Base-by-base conservation (phyloP, 2,113 vertebrate species). In the Clarias macrocephalus region DNA sequence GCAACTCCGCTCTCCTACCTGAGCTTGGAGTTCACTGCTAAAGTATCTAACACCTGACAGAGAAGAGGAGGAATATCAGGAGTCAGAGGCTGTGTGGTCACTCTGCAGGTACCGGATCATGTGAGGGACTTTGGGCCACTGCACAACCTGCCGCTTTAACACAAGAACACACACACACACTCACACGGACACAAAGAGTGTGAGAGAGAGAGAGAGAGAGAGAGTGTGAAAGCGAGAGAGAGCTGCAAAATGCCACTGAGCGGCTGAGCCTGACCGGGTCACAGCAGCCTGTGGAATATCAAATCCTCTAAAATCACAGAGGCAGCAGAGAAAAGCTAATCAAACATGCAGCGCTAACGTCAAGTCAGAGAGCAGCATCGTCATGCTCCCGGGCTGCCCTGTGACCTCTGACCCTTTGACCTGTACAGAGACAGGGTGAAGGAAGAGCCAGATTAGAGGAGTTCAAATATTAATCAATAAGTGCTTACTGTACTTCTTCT, bases 281-380 rank as follows among this genome's bases (percentile, higher is more conserved):
- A 85, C 28, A 13, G 63, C 23, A 57, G 86, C 87, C 85, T 70
- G 85, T 57, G 77, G 85, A 70, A 81, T 57, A 77, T 57, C 72
- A 88, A 80, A 83, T 88, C 56, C 52, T 62, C 79, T 83, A 87
- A 82, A 87, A 77, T 83, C 70, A 52, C 28, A 11, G 23, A 28
- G 80, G 68, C 62, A 13, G 79, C 37, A 63, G 56, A 77, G 48
- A 77, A 59, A 37, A 33, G 30, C 30, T 57, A 25, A 65, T 54
- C n/a, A 80, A 59, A 28, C 65, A 21, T 23, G 52, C 19, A 25
- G 23, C 30, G 28, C 48, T 54, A 25, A 65, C 60, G 16, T 66
- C 2, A 4, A 28, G 30, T 13, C 16, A 48, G 48, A 48, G 48
- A 48, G 48, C 48, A 48, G 21, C 25, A 70, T 76, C 13, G 83